A percentile compares a stretch with the other conserved stretches of the same genome.
These are phyloP conservation scores for Muntiacus muntjak DNA, from an alignment of 2,113 vertebrate genomes.

Conservation along the genomic window DNA sequence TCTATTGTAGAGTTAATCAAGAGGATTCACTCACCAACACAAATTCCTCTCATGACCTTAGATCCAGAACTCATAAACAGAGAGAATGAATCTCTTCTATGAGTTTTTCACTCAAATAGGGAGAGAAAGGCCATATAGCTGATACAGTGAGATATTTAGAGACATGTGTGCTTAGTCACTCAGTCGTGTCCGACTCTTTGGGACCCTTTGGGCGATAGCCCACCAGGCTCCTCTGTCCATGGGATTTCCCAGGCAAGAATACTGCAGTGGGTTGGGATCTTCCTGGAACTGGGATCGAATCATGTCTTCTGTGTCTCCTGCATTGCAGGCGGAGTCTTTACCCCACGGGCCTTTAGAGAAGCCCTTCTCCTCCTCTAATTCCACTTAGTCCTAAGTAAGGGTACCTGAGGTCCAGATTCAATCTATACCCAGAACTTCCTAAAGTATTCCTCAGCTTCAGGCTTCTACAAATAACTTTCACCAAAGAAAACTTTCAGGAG, in stretches of 20 bases:
- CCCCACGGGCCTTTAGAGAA: not conserved
- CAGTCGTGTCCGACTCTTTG: not conserved
- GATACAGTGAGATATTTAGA: not conserved
- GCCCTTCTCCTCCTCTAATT: not conserved
- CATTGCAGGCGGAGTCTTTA: not conserved
- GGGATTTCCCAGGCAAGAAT: not conserved
- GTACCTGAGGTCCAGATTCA: slow-evolving; percentile 16
- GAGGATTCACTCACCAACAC: slow-evolving; percentile 14
- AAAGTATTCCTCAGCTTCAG: slow-evolving; percentile 1
- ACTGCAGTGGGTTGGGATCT: not conserved
- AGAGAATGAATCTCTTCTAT: not conserved
- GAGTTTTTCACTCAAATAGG: not conserved
- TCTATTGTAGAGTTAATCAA: slow-evolving; percentile 22
- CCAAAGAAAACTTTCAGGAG: slow-evolving; percentile 6
- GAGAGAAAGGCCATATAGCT: not conserved
- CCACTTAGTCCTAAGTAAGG: not conserved
- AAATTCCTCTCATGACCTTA: not conserved
- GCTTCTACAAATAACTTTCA: not conserved
- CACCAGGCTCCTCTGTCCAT: not conserved
- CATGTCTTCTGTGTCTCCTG: not conserved
- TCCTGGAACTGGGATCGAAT: not conserved
- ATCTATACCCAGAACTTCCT: slow-evolving; percentile 38
- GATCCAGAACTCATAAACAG: not conserved
- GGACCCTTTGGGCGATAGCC: not conserved
- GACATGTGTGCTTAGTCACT: not conserved